Conservation (phyloP, 1,140 invertebrate species). For the Plectrocnemia conspersa region DNA sequence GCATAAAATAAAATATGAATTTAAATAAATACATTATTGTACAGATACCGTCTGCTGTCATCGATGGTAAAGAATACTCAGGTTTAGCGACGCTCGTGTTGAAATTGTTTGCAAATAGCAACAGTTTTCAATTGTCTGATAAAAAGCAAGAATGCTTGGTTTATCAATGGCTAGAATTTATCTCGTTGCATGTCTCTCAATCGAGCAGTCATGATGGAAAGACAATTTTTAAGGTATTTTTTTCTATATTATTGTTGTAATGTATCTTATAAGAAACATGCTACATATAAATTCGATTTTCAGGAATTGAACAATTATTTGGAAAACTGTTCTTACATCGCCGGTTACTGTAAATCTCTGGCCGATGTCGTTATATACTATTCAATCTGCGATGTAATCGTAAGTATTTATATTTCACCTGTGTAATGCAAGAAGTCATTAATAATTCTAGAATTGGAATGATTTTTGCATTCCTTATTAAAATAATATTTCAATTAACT, state of each 20-base stretch:
- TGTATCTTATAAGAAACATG: not conserved
- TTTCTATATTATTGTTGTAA: not conserved
- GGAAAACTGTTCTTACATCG: conserved; percentile 29
- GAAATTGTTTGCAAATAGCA: conserved; percentile 10
- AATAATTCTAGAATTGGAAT: too few relatives aligned
- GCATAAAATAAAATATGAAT: too few relatives aligned
- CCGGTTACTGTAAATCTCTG: conserved; percentile 22
- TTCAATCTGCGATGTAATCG: conserved; percentile 23
- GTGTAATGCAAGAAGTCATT: too few relatives aligned
- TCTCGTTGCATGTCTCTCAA: conserved; percentile 15
- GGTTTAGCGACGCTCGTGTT: conserved; percentile 20
- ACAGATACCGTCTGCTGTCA: too few relatives aligned
- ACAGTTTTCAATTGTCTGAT: not conserved
- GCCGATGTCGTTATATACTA: conserved; percentile 33
- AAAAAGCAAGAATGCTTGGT: conserved; percentile 10
- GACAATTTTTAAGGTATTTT: conserved; percentile 40
- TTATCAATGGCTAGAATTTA: conserved; percentile 33
- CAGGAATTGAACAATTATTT: conserved; percentile 31
- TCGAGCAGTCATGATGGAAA: conserved; percentile 39
- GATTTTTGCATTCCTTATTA: too few relatives aligned
- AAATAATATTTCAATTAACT: too few relatives aligned
- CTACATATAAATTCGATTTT: conserved; percentile 13
- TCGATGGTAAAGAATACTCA: conserved; percentile 12
- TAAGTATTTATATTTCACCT: conserved; percentile 24
- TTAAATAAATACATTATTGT: too few relatives aligned